Conservation (phyloP, 64 coral and sea anemone species). For the Actinia equina region DNA sequence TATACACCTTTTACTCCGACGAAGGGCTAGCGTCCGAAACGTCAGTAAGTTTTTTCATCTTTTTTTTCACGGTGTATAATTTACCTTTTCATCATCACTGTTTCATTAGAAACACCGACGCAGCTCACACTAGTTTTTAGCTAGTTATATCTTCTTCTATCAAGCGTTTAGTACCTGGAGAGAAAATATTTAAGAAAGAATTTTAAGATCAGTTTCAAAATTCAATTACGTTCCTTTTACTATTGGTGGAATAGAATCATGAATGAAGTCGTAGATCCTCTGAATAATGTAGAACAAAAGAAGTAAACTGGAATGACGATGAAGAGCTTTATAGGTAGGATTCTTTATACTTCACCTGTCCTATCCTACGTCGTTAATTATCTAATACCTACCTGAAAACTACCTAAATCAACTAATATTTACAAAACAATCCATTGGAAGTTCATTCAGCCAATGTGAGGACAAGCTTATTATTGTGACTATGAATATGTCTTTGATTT, state of each 20-base stretch:
- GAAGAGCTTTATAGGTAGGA: not conserved
- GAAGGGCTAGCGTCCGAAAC: no score
- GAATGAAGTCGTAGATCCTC: not conserved
- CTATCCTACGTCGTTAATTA: constrained; percentile 1
- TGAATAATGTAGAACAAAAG: not conserved
- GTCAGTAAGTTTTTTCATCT: no score
- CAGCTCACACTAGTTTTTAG: no score
- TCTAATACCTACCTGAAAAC: constrained; percentile 2
- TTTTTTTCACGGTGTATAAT: no score
- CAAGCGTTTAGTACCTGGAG: not conserved
- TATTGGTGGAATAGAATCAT: not conserved
- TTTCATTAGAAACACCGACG: no score
- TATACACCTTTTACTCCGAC: no score
- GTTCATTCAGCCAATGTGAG: not conserved
- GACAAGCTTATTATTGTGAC: not conserved
- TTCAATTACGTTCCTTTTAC: not conserved
- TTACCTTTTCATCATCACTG: no score
- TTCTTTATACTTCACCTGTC: not conserved
- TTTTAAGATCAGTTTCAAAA: not conserved
- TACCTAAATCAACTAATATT: constrained; percentile 14
- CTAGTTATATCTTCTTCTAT: no score
- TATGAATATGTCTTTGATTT: constrained; percentile 14
- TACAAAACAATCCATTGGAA: not conserved
- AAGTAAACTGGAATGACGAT: not conserved
- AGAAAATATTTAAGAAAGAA: not conserved